phyloP scores from a whole-genome alignment of 1,140 invertebrate genomes.

The Ips typographus region DNA sequence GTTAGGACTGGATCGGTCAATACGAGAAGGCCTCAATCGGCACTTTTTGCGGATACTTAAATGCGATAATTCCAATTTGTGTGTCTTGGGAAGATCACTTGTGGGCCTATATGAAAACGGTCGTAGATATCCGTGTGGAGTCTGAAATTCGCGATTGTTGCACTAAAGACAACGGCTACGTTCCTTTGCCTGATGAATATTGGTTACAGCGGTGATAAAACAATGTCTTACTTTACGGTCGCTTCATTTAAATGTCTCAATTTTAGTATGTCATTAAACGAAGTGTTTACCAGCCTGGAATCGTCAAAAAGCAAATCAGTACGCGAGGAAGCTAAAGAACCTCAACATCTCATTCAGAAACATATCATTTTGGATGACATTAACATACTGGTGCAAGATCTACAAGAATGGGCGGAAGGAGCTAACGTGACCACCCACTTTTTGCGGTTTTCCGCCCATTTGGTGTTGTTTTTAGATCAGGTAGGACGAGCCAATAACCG shows the following conservation, averaged over 20 bases:
- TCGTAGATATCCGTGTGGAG: constrained; percentile 86
- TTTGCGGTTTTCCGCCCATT: constrained; percentile 79
- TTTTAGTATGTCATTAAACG: constrained; percentile 65
- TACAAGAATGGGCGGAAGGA: constrained; percentile 53
- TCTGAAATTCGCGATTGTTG: constrained; percentile 58
- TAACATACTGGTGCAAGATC: constrained; percentile 61
- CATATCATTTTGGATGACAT: constrained; percentile 75
- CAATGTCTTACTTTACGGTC: not conserved
- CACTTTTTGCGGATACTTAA: constrained; percentile 78
- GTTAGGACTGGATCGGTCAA: constrained; percentile 39
- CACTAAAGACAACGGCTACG: constrained; percentile 53
- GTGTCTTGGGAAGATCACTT: constrained; percentile 85
- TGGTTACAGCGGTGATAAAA: constrained; percentile 69
- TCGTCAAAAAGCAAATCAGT: constrained; percentile 59
- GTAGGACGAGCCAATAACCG: constrained; percentile 70
- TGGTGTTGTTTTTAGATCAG: constrained; percentile 78
- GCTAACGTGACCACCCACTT: constrained; percentile 57
- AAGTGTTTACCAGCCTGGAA: constrained; percentile 68
- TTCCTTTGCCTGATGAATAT: constrained; percentile 70
- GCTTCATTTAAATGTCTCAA: constrained; percentile 14
- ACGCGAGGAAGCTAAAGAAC: constrained; percentile 57
- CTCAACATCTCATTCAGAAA: constrained; percentile 73
- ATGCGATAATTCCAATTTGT: constrained; percentile 71
- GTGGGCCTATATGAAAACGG: constrained; percentile 83
- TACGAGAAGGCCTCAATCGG: constrained; percentile 48